Base-by-base conservation (phyloP, 2,888 invertebrate genomes). In the Parapristionchus giblindavisi region DNA sequence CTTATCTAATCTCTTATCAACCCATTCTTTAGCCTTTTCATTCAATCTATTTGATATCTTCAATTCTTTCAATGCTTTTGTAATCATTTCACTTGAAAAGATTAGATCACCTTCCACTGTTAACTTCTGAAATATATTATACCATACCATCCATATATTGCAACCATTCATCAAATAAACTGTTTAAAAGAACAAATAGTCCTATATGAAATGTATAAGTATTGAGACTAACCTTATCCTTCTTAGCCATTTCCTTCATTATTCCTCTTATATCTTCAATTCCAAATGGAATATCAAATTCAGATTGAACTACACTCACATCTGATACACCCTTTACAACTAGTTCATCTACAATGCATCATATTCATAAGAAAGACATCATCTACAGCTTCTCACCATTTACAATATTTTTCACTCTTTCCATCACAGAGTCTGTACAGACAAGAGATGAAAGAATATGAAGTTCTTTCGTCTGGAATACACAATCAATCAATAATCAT, bases 1-100 rank as follows among this genome's bases (percentile, higher is more conserved):
- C 54, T 75, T 66, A 32, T 75, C 75, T 32, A 75, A 65, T 52
- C 32, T 75, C 75, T 75, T 63, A 27, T 65, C 75, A 1, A 75
- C 51, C 75, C 54, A 75, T 65, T 75, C 75, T 21, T 29, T 65
- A 29, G 65, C 63, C 32, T 40, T 63, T 17, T 36, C 65, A 34
- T 54, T 40, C 52, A 75, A 61, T 56, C 70, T n/a, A 17, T 43
- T 29, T 17, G 56, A 56, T n/a, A 11, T 3, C 56, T 61, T 60
- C 54, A 73, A 38, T 48, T 61, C 61, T 34, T 73, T 61, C 48
- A 73, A 14, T n/a, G 73, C 73, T 48, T 17, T 14, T 21, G 43
- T 52, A n/a, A 73, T 60, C 34, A 73, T 60, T 8, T 60, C 58
- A 21, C 32, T n/a, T 1, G 73, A 60, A 61, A 61, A 73, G 32